Percentiles rank a stretch among this genome's conserved stretches.
These are phyloP conservation scores for Lophotis ruficrista DNA, from an alignment of 2,113 vertebrate species.

Conservation along the genomic window DNA sequence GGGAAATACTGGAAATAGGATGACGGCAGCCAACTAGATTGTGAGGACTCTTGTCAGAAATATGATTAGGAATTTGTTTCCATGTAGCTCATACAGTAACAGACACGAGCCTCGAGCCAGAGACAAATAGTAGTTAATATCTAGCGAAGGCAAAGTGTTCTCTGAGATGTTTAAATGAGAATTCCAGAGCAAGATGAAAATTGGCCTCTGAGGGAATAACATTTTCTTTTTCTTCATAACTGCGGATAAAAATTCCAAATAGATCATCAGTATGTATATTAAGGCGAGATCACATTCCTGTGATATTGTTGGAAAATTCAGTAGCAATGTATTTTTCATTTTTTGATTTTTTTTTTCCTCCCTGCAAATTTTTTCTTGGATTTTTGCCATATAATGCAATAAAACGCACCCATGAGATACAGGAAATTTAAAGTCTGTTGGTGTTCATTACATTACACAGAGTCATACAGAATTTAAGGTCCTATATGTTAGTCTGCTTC, in stretches of 20 bases:
- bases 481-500: constrained; percentile 49
- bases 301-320: constrained; percentile 70
- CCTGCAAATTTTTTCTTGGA: constrained; percentile 34
- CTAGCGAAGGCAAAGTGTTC: constrained; percentile 45
- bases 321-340: constrained; percentile 61
- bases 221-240: constrained; percentile 56
- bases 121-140: constrained; percentile 42
- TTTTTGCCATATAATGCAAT: constrained; percentile 48
- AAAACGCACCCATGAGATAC: constrained; percentile 58
- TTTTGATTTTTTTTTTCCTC: not conserved
- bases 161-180: constrained; percentile 64
- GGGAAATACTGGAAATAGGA: constrained; percentile 54
- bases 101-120: constrained; percentile 41
- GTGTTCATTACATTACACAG: constrained; percentile 58
- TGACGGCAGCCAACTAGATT: constrained; percentile 14
- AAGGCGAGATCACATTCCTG: constrained; percentile 60
- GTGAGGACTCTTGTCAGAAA: constrained; percentile 64
- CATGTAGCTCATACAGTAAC: constrained; percentile 37
- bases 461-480: constrained; percentile 57
- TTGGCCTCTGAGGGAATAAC: constrained; percentile 53
- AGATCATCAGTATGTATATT: constrained; percentile 55
- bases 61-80: constrained; percentile 55
- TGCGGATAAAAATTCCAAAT: constrained; percentile 67
- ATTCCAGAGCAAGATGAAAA: constrained; percentile 70
- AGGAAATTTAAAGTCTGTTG: constrained; percentile 68